Evolutionary conservation across 2,113 vertebrate species (phyloP).

Genomic region (western clawed frog (Xenopus tropicalis)): UCB_Xtro_10.0 CM004443.2:139565001-139565500

Average conservation of each 20-base stretch:
- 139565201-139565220: conserved; percentile 3
- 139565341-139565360: too few relatives aligned
- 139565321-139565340: background rate
- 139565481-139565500: too few relatives aligned
- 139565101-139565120: background rate
- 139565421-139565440: too few relatives aligned
- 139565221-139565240: conserved; percentile 18
- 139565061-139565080: background rate
- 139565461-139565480: too few relatives aligned
- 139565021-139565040: too few relatives aligned
- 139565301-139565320: conserved; percentile 2
- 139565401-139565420: too few relatives aligned
- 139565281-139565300: background rate
- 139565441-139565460: too few relatives aligned
- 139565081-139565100: conserved; percentile 9
- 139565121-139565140: conserved; percentile 17
- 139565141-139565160: conserved; percentile 4
- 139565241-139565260: background rate
- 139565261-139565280: background rate
- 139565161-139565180: background rate
- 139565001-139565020: background rate
- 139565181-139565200: conserved; percentile 1
- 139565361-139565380: too few relatives aligned
- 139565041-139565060: conserved; percentile 3
- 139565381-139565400: too few relatives aligned